phyloP scores from a whole-genome alignment of 2,113 vertebrate genomes.

The Lasiurus borealis region DNA sequence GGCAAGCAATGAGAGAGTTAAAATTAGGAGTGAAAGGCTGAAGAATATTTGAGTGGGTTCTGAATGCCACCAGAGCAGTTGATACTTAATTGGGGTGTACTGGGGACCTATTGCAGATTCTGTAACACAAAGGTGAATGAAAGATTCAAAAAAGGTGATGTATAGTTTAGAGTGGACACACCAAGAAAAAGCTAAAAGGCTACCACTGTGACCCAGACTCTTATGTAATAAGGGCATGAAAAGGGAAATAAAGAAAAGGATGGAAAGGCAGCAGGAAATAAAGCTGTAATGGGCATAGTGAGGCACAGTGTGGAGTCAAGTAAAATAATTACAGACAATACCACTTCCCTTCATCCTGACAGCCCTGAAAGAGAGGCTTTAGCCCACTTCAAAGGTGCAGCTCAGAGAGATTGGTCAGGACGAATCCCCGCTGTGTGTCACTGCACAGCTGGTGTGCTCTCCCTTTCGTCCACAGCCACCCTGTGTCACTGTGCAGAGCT shows the following conservation, averaged over 20 bases:
- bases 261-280: neutral
- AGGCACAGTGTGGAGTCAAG: neutral
- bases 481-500: accelerated
- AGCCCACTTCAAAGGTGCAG: neutral
- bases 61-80: neutral
- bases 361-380: neutral
- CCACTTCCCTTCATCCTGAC: neutral
- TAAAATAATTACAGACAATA: neutral
- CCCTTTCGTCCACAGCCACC: neutral
- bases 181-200: too few species aligned
- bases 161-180: neutral
- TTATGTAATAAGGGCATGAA: neutral
- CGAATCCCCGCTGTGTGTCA: too few species aligned
- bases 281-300: neutral
- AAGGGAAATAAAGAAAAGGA: neutral
- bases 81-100: neutral
- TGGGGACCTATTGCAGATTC: neutral
- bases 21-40: neutral
- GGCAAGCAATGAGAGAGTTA: neutral
- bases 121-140: neutral
- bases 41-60: neutral
- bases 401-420: too few species aligned
- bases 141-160: neutral
- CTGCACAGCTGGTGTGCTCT: neutral
- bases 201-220: neutral